Conservation (phyloP, 2,113 vertebrate genomes). For the Coptodon rendalli region DNA sequence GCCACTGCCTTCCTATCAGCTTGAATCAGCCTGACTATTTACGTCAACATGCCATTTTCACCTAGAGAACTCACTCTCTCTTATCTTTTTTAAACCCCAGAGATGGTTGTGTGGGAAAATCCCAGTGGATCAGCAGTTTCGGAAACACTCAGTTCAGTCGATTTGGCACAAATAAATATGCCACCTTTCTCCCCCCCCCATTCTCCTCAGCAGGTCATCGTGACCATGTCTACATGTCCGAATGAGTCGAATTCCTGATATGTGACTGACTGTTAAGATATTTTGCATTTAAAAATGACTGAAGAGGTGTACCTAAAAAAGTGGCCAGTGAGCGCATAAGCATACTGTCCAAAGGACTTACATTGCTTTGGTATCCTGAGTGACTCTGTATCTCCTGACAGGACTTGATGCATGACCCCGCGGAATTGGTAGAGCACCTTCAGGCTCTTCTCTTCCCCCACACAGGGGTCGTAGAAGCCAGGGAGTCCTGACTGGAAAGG, state of each 20-base stretch:
- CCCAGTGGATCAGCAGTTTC: neutral
- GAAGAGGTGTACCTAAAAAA: neutral
- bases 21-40: neutral
- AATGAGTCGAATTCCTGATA: neutral
- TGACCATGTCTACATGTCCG: neutral
- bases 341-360: slow-evolving; percentile 65
- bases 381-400: slow-evolving; percentile 85
- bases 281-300: neutral
- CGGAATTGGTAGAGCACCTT: slow-evolving; percentile 98
- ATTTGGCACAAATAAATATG: neutral
- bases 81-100: neutral
- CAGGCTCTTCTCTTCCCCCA: slow-evolving; percentile 95
- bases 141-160: neutral
- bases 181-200: accelerated
- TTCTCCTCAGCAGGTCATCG: neutral
- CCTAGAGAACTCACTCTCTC: neutral
- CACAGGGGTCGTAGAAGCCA: slow-evolving; percentile 94
- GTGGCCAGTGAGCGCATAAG: neutral
- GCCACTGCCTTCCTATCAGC: neutral
- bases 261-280: neutral
- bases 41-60: neutral
- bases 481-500: slow-evolving; percentile 86
- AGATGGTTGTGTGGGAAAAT: neutral
- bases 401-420: slow-evolving; percentile 95
- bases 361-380: slow-evolving; percentile 99